Evolutionary conservation across 2,797 vertebrate species (phyloP).

Genomic region (Spondyliosoma cantharus): DNA sequence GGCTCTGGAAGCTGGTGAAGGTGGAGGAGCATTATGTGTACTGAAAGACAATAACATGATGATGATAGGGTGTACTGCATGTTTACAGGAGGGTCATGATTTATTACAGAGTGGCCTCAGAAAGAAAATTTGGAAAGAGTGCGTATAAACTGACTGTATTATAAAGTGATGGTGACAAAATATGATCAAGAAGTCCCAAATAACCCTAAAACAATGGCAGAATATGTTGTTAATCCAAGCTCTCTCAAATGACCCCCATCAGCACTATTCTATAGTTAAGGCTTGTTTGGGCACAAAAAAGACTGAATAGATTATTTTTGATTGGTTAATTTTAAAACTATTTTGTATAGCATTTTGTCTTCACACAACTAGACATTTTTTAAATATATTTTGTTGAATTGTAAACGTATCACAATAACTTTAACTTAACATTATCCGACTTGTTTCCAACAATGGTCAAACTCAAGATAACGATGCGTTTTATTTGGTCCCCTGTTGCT

Average conservation of each 20-base stretch:
- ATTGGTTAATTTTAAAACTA: too few relatives aligned
- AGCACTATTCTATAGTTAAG: not conserved
- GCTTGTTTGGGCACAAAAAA: not conserved
- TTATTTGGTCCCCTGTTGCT: too few relatives aligned
- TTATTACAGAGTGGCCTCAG: not conserved
- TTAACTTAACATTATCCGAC: too few relatives aligned
- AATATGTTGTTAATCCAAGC: not conserved
- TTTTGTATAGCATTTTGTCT: too few relatives aligned
- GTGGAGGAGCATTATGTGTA: not conserved
- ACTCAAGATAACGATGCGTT: too few relatives aligned
- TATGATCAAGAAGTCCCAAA: not conserved
- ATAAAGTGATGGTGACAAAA: not conserved
- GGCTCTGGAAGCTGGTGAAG: not conserved
- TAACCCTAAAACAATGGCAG: not conserved
- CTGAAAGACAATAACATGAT: not conserved
- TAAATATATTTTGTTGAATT: too few relatives aligned
- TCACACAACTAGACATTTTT: too few relatives aligned
- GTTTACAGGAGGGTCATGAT: constrained; percentile 8
- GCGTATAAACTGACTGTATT: not conserved
- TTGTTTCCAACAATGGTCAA: too few relatives aligned
- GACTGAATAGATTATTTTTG: too few relatives aligned
- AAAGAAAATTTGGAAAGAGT: not conserved
- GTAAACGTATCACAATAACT: too few relatives aligned
- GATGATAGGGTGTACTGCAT: not conserved
- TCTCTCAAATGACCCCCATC: not conserved